Evolutionary conservation across 2,797 vertebrate species (phyloP), one percentile per base, ranked within the genome.

Genomic region (Lutjanus campechanus): DNA sequence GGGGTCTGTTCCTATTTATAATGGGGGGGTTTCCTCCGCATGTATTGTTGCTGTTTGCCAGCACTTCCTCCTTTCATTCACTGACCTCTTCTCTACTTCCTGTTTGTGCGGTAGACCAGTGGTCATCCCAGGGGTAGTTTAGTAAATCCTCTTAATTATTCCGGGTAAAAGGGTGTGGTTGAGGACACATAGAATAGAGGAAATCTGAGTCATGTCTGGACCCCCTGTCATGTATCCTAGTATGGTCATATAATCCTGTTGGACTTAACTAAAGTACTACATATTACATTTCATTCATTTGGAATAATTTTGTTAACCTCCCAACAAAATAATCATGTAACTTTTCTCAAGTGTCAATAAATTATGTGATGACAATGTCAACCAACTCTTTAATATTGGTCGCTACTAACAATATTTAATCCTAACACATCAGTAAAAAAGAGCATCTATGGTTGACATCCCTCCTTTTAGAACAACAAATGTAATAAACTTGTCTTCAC

Each of bases 1-100:
- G 92, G 94, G 91, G 87, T 89, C 87, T 90, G 88, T 84, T 91
- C 93, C 95, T 96, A 96, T 96, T 96, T 96, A 93, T 96, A 95
- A 92, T 85, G 74, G 65, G 82, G 58, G 83, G 80, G 83, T 90
- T 95, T 95, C 95, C 95, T 95, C 90, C 84, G 82, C 87, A 85
- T 92, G 86, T 77, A 94, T 96, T 95, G 95, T 96, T 91, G 82
- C 91, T 85, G 49, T 90, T 89, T 92, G 85, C 89, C 87, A 93
- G 84, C 60, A 60, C 92, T 96, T 96, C 95, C 95, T 94, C 85
- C 64, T 90, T 91, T 92, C 92, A 92, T 95, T 94, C 74, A 91
- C 86, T 89, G 90, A 95, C 93, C 92, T 93, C 93, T 94, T 94
- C 92, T 94, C 90, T 74, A 90, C 90, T 96, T 96, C 96, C 96